A percentile compares a stretch with the other conserved stretches of the same genome.
These are phyloP conservation scores for Anas georgica DNA, from an alignment of 2,797 vertebrate species.

Conservation along the genomic window DNA sequence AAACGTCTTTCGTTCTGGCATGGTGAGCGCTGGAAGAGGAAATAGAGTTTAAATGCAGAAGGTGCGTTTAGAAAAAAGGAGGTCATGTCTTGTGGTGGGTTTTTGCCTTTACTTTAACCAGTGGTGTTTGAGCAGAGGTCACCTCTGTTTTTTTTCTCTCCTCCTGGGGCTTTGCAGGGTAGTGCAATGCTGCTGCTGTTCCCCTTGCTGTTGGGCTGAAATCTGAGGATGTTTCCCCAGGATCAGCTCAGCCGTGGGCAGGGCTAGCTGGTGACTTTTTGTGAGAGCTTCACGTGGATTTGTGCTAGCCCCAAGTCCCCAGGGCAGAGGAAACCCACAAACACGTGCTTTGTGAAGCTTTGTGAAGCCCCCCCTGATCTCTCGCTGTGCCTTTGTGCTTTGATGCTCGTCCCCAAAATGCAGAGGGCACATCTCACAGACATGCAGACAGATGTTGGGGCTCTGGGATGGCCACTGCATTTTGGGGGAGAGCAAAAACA, in stretches of 20 bases:
- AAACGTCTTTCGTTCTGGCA: not conserved
- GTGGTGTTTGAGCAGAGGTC: not conserved
- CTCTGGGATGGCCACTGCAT: too few relatives aligned
- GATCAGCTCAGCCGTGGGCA: not conserved
- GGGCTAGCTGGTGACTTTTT: not conserved
- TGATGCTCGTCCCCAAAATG: not conserved
- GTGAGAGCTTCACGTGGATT: not conserved
- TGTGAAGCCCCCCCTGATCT: not conserved
- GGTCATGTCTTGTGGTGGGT: not conserved
- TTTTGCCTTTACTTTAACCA: not conserved
- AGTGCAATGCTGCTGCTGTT: not conserved
- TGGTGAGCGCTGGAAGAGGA: not conserved
- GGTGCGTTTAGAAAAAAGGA: not conserved
- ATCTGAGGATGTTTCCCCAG: accelerated
- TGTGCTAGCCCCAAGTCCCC: not conserved
- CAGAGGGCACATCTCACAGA: too few relatives aligned
- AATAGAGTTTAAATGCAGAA: not conserved
- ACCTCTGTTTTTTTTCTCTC: not conserved
- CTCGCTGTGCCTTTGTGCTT: not conserved
- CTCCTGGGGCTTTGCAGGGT: not conserved
- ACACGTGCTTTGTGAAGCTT: accelerated
- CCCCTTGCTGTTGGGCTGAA: not conserved
- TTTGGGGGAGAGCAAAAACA: too few relatives aligned
- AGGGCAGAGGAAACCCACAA: not conserved
- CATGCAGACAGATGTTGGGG: not conserved